Percentiles rank a stretch among this genome's conserved stretches.
These are phyloP conservation scores for Leiothrix lutea DNA, from an alignment of 2,113 vertebrate species.

Conservation along the genomic window DNA sequence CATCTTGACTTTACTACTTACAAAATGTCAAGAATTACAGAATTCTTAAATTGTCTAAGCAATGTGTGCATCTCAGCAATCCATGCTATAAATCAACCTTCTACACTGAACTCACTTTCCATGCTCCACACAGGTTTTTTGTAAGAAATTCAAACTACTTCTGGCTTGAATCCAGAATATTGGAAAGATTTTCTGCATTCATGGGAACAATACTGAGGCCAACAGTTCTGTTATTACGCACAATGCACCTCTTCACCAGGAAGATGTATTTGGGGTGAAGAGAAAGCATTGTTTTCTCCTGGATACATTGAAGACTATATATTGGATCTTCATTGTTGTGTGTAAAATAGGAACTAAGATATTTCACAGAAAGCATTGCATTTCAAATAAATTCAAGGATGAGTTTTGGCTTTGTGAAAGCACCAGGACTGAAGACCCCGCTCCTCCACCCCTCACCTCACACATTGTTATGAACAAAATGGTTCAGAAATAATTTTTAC, in stretches of 20 bases:
- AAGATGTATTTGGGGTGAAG: not conserved
- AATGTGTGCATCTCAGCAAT: not conserved
- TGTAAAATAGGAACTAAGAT: not conserved
- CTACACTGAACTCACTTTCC: not conserved
- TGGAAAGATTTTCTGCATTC: not conserved
- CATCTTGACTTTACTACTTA: not conserved
- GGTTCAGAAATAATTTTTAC: not conserved
- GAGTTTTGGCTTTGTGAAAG: not conserved
- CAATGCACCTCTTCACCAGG: not conserved
- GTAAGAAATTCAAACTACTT: not conserved
- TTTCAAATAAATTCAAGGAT: not conserved
- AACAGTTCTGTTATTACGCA: not conserved
- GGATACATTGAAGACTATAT: not conserved
- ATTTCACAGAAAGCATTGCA: not conserved
- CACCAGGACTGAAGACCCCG: accelerated
- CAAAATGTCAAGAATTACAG: not conserved
- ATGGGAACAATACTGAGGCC: not conserved
- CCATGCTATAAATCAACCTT: not conserved
- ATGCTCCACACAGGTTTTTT: not conserved
- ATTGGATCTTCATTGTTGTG: not conserved
- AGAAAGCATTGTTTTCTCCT: not conserved
- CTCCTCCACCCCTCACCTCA: not conserved
- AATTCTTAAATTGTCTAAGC: not conserved
- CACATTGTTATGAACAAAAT: not conserved
- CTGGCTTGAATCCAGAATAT: not conserved